Base-by-base conservation (phyloP, 2,888 invertebrate species). In the Aporophyla nigra region DNA sequence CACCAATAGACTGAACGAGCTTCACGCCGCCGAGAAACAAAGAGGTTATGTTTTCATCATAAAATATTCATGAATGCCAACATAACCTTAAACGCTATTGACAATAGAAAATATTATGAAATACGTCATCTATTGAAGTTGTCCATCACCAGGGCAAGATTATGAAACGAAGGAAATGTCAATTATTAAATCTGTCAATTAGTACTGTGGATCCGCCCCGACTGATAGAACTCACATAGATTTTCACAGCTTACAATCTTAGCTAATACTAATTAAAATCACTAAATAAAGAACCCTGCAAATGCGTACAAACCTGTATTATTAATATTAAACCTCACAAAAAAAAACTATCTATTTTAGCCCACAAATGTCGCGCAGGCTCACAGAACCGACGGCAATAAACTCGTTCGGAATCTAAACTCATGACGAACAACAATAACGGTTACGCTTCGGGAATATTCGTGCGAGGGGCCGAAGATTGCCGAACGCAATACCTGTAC, bases 401-500 rank as follows among this genome's bases (percentile, higher is more conserved):
- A 79, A 80, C 80, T 86, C 79, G 78, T 78, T 76, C 77, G 69
- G 76, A 81, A 73, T 76, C 46, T 76, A 71, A 75, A 63, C 54
- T 70, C 80, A 84, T 78, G 77, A 85, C 81, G 76, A 76, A 87
- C 84, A 82, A 85, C 77, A 87, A 76, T 79, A 82, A 85, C 80
- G 82, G 83, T 84, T 83, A 83, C 84, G 85, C 78, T 89, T 90
- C 89, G 87, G 87, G 73, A 88, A 90, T 88, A 76, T 90, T 89
- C 89, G 88, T 82, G 74, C 68, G 43, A 5, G 19, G 7, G 33
- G 59, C 82, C 90, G 91, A 91, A 90, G 87, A 90, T 89, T 85
- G 82, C 89, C 88, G 90, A 90, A 86, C 87, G 85, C 76, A 83
- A 86, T 95, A 95, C 95, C 96, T 95, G 96, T 67, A 95, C 93